Conservation (phyloP, 2,113 vertebrate species). For the Hippocampus abdominalis region DNA sequence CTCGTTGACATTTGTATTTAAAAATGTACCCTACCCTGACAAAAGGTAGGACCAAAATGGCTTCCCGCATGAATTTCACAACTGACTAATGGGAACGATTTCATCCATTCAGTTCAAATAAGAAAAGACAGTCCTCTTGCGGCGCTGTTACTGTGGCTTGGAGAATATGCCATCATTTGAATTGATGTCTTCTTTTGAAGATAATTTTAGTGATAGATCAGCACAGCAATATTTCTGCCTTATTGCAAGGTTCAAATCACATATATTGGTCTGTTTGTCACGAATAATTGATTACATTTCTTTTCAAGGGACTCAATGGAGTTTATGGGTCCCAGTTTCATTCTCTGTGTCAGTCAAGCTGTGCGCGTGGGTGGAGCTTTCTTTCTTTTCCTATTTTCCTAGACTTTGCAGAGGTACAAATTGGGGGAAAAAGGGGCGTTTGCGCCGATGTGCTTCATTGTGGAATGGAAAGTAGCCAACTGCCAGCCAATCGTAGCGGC, state of each 20-base stretch:
- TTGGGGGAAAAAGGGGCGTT: too few relatives aligned
- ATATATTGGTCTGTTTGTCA: neutral
- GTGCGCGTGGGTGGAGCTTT: too few relatives aligned
- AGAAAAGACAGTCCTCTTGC: neutral
- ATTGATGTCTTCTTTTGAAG: neutral
- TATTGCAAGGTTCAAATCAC: neutral
- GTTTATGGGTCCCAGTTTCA: too few relatives aligned
- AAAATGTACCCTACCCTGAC: neutral
- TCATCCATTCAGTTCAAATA: neutral
- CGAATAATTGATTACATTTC: neutral
- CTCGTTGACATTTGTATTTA: neutral
- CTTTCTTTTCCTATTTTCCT: too few relatives aligned
- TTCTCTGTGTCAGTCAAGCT: too few relatives aligned
- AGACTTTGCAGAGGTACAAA: too few relatives aligned
- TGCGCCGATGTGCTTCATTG: too few relatives aligned
- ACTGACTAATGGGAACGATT: neutral
- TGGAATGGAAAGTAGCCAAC: too few relatives aligned
- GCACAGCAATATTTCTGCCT: neutral
- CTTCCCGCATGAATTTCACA: neutral
- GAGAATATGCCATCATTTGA: neutral
- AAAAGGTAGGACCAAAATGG: neutral
- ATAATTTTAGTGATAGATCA: neutral
- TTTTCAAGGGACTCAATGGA: neutral
- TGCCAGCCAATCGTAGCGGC: too few relatives aligned
- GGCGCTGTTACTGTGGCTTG: neutral